These are phyloP conservation scores for Turdus rufiventris DNA, from an alignment of 2,113 vertebrate genomes.

Conservation along the genomic window DNA sequence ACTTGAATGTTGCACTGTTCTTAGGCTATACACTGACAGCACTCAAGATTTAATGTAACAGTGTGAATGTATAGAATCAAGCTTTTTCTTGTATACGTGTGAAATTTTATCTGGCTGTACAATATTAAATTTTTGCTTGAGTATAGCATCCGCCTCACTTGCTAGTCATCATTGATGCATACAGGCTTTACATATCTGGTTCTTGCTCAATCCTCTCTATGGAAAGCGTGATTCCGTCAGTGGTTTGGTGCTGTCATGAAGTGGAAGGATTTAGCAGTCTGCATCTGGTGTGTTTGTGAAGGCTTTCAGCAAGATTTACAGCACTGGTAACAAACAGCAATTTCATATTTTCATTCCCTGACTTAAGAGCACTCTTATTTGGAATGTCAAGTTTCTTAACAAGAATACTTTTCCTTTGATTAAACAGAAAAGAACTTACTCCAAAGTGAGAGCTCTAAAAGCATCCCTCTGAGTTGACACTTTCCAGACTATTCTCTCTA, in stretches of 20 bases:
- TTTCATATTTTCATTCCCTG: slow-evolving; percentile 24
- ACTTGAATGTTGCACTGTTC: background rate
- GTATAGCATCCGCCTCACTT: background rate
- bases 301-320: slow-evolving; percentile 35
- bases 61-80: background rate
- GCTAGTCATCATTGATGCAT: background rate
- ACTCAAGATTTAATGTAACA: background rate
- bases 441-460: background rate
- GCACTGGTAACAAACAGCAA: slow-evolving; percentile 21
- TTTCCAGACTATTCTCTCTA: slow-evolving; percentile 41
- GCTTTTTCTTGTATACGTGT: background rate
- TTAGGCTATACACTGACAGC: background rate
- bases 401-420: slow-evolving; percentile 39
- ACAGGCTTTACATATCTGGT: background rate
- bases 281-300: slow-evolving; percentile 26
- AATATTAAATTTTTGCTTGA: background rate
- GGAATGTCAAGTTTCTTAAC: slow-evolving; percentile 20
- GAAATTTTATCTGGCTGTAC: background rate
- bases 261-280: slow-evolving; percentile 32
- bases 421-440: slow-evolving; percentile 11
- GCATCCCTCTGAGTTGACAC: slow-evolving; percentile 1
- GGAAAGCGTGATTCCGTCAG: background rate
- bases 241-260: background rate
- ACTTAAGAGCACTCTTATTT: slow-evolving; percentile 2
- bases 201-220: background rate